Evolutionary conservation across 2,888 invertebrate genomes (phyloP).

Genomic region (Andrena minutula): DNA sequence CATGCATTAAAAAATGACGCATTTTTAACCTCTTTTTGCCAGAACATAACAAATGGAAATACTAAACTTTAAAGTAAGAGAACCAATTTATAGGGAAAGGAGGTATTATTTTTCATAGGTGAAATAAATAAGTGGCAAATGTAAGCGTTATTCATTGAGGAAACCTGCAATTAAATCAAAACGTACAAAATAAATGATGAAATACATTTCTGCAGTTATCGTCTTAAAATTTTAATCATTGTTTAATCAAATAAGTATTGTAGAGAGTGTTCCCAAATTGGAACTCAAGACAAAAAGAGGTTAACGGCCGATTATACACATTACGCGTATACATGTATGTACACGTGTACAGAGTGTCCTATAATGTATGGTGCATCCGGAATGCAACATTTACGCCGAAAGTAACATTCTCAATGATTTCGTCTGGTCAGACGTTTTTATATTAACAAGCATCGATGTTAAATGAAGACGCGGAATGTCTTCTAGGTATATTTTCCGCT

Average conservation of each 20-base stretch:
- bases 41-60: neutral
- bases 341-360: constrained; percentile 37
- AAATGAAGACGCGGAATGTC: neutral
- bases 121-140: neutral
- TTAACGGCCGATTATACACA: constrained; percentile 45
- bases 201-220: neutral
- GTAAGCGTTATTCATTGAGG: neutral
- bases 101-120: neutral
- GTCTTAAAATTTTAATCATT: constrained; percentile 8
- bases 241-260: neutral
- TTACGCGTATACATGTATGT: constrained; percentile 21
- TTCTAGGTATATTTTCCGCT: neutral
- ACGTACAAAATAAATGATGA: constrained; percentile 5
- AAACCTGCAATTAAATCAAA: constrained; percentile 21
- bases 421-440: neutral
- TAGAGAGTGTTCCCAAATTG: neutral
- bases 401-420: neutral
- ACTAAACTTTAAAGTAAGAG: neutral
- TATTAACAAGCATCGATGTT: neutral
- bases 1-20: constrained; percentile 44
- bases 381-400: constrained; percentile 1
- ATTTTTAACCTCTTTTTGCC: constrained; percentile 55
- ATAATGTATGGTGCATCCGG: constrained; percentile 26
- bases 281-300: constrained; percentile 47
- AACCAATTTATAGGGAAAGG: constrained; percentile 6